A percentile compares a stretch with the other conserved stretches of the same genome.
These are phyloP conservation scores for Scalopus aquaticus DNA, from an alignment of 2,113 vertebrate species.

Conservation along the genomic window DNA sequence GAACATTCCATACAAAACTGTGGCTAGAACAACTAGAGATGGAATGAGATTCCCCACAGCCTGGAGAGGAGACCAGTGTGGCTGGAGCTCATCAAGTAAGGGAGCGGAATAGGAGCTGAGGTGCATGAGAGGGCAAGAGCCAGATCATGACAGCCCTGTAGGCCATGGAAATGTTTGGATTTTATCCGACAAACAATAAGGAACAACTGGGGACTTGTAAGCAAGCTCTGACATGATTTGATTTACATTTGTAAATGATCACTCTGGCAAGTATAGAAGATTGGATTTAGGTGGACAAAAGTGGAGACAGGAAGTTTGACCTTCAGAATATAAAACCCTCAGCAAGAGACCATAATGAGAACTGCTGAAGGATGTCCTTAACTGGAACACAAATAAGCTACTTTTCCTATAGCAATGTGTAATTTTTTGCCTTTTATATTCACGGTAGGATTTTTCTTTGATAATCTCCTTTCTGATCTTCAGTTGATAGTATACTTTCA, in stretches of 20 bases:
- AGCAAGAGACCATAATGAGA: neutral
- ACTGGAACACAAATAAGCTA: neutral
- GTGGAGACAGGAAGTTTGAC: neutral
- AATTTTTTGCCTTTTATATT: neutral
- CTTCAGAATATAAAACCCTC: neutral
- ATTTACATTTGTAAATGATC: conserved; percentile 18
- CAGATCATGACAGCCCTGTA: neutral
- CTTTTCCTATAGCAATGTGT: neutral
- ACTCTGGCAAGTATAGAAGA: neutral
- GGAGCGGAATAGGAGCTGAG: neutral
- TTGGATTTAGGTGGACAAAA: neutral
- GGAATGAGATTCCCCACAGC: neutral
- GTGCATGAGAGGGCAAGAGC: neutral
- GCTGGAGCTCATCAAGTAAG: neutral
- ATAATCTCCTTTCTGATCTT: neutral
- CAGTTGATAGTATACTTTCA: neutral
- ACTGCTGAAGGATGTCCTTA: neutral
- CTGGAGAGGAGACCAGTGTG: neutral
- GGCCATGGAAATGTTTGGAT: neutral
- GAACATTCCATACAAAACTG: neutral
- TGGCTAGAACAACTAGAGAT: neutral
- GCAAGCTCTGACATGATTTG: neutral
- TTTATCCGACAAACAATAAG: neutral
- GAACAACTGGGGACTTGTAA: neutral
- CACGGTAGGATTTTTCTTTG: neutral